Evolutionary conservation across 2,113 vertebrate genomes (phyloP), one percentile per base, ranked within the genome.

Genomic region (Caranx ignobilis): DNA sequence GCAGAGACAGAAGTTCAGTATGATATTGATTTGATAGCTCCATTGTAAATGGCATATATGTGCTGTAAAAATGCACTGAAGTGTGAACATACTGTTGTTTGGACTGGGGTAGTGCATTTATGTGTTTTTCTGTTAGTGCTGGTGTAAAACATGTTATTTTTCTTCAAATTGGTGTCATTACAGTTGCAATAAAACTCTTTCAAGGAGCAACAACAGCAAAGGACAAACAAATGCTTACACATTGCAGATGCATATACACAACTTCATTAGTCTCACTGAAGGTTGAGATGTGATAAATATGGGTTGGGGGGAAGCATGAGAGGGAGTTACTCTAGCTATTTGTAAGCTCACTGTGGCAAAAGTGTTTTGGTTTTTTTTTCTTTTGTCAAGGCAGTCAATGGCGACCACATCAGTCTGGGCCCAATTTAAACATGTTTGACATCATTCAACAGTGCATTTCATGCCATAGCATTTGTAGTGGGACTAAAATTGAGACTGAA

Each of bases 381-480:
- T 75, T 69, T 75, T 26, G 26, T 76, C 37, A 75, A 80, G 67
- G 75, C 61, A 0, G 59, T 70, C 66, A 48, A 48, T 6, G 60
- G 70, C 61, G 43, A 77, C 73, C 59, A 9, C 82, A 87, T 84
- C 68, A 83, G 43, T 87, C 80, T 64, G 70, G 34, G 75, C 21
- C 64, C 21, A 59, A 69, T 69, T 88, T 79, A 82, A 81, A 87
- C 78, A 68, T 79, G 68, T 86, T 75, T 84, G 89, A 86, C 84
- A 55, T 64, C 60, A 88, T 72, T 90, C 75, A 62, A 77, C 70
- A 64, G 64, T 55, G 6, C 64, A 78, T 91, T 87, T 88, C 79
- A 90, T 60, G 73, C 60, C 47, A 18, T 75, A 79, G 75, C 85
- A 79, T 65, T 87, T 80, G 57, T 84, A 79, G 68, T 55, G 60